Conservation (phyloP, 2,113 vertebrate species). For the Felis chaus region DNA sequence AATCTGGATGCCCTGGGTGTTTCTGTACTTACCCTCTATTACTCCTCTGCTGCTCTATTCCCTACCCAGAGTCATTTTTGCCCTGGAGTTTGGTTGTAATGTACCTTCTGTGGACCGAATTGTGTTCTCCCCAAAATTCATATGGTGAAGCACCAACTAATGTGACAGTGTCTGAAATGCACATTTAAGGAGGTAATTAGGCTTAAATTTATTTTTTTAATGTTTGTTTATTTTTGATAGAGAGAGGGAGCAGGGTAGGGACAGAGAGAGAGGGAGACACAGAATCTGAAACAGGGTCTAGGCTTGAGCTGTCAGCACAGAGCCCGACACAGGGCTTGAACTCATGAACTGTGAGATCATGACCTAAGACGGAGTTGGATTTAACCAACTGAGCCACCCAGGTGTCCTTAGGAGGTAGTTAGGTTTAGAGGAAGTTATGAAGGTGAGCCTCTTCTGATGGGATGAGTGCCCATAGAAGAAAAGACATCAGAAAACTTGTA, state of each 20-base stretch:
- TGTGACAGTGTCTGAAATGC: neutral
- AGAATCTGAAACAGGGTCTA: too few relatives aligned
- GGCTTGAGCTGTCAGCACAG: too few relatives aligned
- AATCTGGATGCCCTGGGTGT: neutral
- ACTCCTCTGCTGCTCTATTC: neutral
- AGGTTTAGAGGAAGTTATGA: neutral
- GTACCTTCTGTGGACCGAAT: neutral
- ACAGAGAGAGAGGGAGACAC: too few relatives aligned
- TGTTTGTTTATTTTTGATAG: too few relatives aligned
- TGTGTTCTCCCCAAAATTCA: neutral
- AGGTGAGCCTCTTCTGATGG: neutral
- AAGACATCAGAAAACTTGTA: neutral
- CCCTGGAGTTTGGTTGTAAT: neutral
- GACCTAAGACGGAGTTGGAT: too few relatives aligned
- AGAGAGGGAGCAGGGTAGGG: too few relatives aligned
- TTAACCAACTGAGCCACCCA: too few relatives aligned
- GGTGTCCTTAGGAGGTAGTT: neutral
- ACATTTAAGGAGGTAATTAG: neutral
- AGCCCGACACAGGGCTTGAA: too few relatives aligned
- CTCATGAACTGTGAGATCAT: too few relatives aligned
- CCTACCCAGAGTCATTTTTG: neutral
- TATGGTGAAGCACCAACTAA: neutral
- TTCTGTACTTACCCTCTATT: neutral
- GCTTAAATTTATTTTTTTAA: neutral
- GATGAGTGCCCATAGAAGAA: neutral